Percentiles rank a stretch among this genome's conserved stretches.
phyloP scores from a whole-genome alignment of 2,888 invertebrate genomes.

The Plusia festucae region DNA sequence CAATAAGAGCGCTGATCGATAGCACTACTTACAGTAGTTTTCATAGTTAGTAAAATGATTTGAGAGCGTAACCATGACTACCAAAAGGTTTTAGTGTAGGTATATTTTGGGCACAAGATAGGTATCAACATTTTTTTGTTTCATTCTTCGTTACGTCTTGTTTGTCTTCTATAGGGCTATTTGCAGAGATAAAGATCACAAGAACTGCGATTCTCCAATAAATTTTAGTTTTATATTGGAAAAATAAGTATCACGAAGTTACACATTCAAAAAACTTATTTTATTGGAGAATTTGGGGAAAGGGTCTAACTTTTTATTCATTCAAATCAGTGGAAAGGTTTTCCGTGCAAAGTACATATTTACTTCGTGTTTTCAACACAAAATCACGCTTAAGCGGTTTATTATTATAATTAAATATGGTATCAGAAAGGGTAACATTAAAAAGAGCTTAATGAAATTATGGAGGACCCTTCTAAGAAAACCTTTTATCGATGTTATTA shows the following conservation, averaged over 20 bases:
- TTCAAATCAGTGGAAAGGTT: conserved; percentile 26
- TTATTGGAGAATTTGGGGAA: conserved; percentile 28
- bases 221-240: conserved; percentile 27
- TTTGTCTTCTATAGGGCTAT: conserved; percentile 12
- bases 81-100: neutral
- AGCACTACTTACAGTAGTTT: conserved; percentile 32
- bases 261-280: conserved; percentile 34
- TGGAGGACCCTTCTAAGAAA: conserved; percentile 13
- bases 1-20: conserved; percentile 50
- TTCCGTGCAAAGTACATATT: conserved; percentile 14
- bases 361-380: conserved; percentile 20
- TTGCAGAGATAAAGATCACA: conserved; percentile 19
- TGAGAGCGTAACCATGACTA: neutral
- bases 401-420: conserved; percentile 38
- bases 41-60: conserved; percentile 27
- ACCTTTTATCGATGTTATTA: conserved; percentile 20
- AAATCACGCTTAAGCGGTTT: conserved; percentile 30
- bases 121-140: neutral
- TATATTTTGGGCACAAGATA: too few relatives aligned
- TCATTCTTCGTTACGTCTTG: neutral
- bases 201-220: conserved; percentile 22
- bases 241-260: conserved; percentile 34
- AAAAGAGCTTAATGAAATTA: conserved; percentile 18
- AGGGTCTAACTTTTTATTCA: conserved; percentile 27
- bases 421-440: conserved; percentile 37